phyloP scores from a whole-genome alignment of 2,888 invertebrate species.

The Tetanocera ferruginea region DNA sequence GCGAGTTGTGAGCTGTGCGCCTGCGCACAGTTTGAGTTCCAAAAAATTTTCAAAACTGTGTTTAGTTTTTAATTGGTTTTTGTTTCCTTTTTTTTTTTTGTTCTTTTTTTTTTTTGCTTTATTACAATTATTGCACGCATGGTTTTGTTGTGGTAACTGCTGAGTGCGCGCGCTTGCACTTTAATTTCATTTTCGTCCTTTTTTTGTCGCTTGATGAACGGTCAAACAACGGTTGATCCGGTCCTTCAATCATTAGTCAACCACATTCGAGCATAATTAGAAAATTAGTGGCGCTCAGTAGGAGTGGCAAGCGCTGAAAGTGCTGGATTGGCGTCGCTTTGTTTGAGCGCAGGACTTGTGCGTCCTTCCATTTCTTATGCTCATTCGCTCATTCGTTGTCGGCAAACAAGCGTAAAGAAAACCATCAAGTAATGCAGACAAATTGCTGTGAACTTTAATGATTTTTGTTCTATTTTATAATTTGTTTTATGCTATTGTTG shows the following conservation, averaged over 20 bases:
- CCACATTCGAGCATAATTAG: constrained; percentile 47
- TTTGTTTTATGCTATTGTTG: neutral
- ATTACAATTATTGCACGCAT: neutral
- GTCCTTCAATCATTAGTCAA: constrained; percentile 39
- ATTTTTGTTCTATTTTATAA: constrained; percentile 15
- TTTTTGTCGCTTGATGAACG: neutral
- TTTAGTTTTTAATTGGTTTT: constrained; percentile 8
- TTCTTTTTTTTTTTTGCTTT: neutral
- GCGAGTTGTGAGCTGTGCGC: constrained; percentile 60
- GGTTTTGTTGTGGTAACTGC: neutral
- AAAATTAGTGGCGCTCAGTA: constrained; percentile 41
- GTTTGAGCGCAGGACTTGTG: neutral
- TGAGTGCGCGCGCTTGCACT: neutral
- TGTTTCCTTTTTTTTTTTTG: neutral
- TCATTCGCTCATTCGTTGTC: constrained; percentile 1
- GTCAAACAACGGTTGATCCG: neutral
- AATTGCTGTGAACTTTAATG: constrained; percentile 32
- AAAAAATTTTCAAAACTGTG: neutral
- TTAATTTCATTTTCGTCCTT: neutral
- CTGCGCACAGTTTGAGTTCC: constrained; percentile 45
- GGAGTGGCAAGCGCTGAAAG: constrained; percentile 28
- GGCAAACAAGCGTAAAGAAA: constrained; percentile 38
- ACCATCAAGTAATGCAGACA: constrained; percentile 31
- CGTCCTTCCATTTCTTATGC: neutral
- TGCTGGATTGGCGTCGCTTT: constrained; percentile 12